A percentile compares a stretch with the other conserved stretches of the same genome.
Evolutionary conservation across 2,113 vertebrate genomes (phyloP).

Genomic region (Marmota flaviventris): DNA sequence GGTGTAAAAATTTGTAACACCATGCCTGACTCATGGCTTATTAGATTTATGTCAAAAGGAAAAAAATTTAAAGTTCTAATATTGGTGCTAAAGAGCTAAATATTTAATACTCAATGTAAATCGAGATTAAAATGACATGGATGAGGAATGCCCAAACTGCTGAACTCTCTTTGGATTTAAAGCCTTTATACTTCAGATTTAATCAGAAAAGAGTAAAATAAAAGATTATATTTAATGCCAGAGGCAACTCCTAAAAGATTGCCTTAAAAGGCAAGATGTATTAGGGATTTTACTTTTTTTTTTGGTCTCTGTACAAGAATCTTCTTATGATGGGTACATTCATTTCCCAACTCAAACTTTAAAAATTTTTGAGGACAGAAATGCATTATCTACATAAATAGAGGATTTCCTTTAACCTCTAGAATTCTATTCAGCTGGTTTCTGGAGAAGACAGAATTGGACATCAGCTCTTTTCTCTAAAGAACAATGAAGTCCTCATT

Average conservation of each 20-base stretch:
- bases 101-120: not conserved
- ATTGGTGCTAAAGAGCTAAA: not conserved
- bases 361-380: not conserved
- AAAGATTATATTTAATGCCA: not conserved
- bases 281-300: constrained; percentile 5
- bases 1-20: not conserved
- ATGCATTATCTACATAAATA: constrained; percentile 29
- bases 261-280: not conserved
- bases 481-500: constrained; percentile 31
- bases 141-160: not conserved
- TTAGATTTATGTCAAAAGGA: not conserved
- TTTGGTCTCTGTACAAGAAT: not conserved
- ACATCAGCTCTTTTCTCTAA: constrained; percentile 64
- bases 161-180: not conserved
- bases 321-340: not conserved
- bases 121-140: not conserved
- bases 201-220: constrained; percentile 7
- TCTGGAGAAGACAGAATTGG: constrained; percentile 28
- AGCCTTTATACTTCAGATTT: not conserved
- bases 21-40: not conserved
- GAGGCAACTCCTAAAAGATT: not conserved
- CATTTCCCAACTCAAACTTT: constrained; percentile 4
- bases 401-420: constrained; percentile 27
- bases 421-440: not conserved
- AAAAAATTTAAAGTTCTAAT: constrained; percentile 28